Percentiles rank a stretch among this genome's conserved stretches.
phyloP scores from a whole-genome alignment of 2,888 invertebrate genomes.

The Cephalotes varians region DNA sequence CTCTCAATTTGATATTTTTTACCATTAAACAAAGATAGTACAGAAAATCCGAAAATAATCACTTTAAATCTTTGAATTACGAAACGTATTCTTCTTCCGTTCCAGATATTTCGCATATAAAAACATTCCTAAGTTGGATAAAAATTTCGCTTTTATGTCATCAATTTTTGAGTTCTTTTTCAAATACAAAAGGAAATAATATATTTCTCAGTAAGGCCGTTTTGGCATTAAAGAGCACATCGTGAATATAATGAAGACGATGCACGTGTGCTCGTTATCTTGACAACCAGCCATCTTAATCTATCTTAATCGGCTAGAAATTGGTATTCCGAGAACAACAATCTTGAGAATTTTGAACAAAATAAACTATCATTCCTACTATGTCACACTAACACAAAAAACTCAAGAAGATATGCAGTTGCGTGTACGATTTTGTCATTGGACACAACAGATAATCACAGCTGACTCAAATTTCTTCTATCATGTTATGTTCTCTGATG shows the following conservation, averaged over 20 bases:
- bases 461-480: conserved; percentile 9
- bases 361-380: conserved; percentile 17
- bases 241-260: neutral
- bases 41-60: too few species aligned
- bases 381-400: conserved; percentile 14
- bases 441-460: conserved; percentile 21
- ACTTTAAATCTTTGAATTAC: too few species aligned
- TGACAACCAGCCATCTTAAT: neutral
- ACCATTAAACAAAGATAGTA: too few species aligned
- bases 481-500: too few species aligned
- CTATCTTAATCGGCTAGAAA: conserved; percentile 9
- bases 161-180: too few species aligned
- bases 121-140: too few species aligned
- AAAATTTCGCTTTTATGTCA: too few species aligned
- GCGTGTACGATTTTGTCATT: conserved; percentile 9
- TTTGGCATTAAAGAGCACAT: neutral
- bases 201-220: neutral
- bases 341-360: conserved; percentile 4
- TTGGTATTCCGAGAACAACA: neutral
- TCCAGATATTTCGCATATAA: too few species aligned
- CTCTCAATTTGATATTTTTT: too few species aligned
- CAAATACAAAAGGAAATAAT: too few species aligned
- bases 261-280: neutral
- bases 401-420: conserved; percentile 10
- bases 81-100: too few species aligned